Conservation (phyloP, 2,888 invertebrate species). For the Halocaridina rubra region DNA sequence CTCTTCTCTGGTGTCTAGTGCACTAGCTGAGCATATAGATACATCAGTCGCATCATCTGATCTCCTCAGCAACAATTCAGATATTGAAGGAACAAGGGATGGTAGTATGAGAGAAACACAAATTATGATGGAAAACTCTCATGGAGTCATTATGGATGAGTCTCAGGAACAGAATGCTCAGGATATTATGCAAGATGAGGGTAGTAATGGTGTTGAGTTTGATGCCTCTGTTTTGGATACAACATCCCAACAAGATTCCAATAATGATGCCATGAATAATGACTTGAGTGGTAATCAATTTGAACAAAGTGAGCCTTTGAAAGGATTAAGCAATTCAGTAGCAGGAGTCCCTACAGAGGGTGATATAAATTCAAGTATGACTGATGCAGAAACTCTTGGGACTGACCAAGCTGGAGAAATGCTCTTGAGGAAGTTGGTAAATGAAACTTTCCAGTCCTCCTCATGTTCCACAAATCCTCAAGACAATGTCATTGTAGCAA, state of each 20-base stretch:
- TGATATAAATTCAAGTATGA: not conserved
- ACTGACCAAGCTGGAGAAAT: conserved; percentile 23
- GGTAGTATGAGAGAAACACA: not conserved
- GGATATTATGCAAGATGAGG: not conserved
- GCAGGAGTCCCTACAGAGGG: not conserved
- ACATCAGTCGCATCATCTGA: conserved; percentile 6
- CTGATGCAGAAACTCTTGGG: not conserved
- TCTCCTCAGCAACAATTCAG: not conserved
- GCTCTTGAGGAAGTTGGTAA: conserved; percentile 35
- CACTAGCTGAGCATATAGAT: too few species aligned
- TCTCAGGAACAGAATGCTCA: not conserved
- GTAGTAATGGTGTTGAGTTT: not conserved
- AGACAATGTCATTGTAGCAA: conserved; percentile 47
- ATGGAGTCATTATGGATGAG: conserved; percentile 29
- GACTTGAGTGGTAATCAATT: conserved; percentile 14
- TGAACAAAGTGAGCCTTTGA: conserved; percentile 24
- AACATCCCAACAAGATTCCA: not conserved
- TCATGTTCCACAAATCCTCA: not conserved
- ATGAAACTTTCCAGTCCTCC: conserved; percentile 31
- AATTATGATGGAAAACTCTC: conserved; percentile 14
- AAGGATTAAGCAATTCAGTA: conserved; percentile 1
- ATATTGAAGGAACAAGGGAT: not conserved
- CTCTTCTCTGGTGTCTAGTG: too few species aligned
- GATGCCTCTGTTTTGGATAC: not conserved
- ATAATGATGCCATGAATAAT: not conserved